phyloP scores from a whole-genome alignment of 2,888 invertebrate genomes.

The Xestobium rufovillosum region DNA sequence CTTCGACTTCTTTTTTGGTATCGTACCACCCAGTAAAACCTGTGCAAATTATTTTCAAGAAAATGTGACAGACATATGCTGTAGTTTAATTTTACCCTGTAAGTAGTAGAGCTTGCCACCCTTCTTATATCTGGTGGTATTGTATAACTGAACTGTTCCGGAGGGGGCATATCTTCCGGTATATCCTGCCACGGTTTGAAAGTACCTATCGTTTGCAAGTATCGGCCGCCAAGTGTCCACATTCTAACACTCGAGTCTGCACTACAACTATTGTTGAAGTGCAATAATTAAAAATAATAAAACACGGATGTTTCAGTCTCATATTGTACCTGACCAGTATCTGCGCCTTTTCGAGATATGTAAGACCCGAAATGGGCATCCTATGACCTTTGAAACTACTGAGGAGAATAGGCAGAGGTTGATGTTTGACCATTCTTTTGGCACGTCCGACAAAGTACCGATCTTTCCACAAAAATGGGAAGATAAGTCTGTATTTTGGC shows the following conservation, averaged over 20 bases:
- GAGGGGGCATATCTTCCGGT: conserved; percentile 39
- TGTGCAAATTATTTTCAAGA: conserved; percentile 17
- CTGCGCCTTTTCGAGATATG: conserved; percentile 57
- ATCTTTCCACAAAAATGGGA: conserved; percentile 66
- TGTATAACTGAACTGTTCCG: conserved; percentile 45
- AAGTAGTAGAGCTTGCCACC: conserved; percentile 67
- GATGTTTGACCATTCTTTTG: conserved; percentile 54
- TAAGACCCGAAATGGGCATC: conserved; percentile 57
- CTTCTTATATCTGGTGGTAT: conserved; percentile 68
- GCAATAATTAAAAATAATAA: conserved; percentile 7
- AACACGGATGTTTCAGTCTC: neutral
- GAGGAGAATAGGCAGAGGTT: conserved; percentile 57
- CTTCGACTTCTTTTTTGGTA: conserved; percentile 44
- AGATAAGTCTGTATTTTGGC: conserved; percentile 56
- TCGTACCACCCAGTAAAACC: conserved; percentile 36
- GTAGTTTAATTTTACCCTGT: conserved; percentile 50
- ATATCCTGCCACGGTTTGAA: conserved; percentile 55
- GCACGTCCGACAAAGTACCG: conserved; percentile 62
- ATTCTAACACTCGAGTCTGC: conserved; percentile 58
- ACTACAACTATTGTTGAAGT: conserved; percentile 33
- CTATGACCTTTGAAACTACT: conserved; percentile 67
- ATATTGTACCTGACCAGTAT: conserved; percentile 57
- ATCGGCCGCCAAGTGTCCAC: conserved; percentile 63
- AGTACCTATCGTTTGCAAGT: conserved; percentile 68
- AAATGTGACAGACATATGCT: neutral